These are phyloP conservation scores for Notodonta dromedarius DNA, from an alignment of 2,888 invertebrate genomes.

Conservation along the genomic window DNA sequence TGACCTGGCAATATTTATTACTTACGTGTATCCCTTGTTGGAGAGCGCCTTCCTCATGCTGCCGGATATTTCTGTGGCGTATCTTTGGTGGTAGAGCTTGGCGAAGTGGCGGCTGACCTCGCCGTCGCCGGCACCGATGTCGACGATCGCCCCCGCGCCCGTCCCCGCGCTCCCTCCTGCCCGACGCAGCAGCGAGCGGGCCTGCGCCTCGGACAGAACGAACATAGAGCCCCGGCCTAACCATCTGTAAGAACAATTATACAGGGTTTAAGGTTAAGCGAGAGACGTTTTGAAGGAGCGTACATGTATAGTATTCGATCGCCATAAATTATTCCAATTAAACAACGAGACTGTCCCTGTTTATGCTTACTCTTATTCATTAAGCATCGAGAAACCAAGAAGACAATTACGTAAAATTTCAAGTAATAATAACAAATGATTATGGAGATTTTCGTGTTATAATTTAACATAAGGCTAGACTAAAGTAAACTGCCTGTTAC, in stretches of 20 bases:
- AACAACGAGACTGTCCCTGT: too few relatives aligned
- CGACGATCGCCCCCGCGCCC: conserved; percentile 83
- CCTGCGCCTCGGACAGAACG: conserved; percentile 94
- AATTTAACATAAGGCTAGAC: too few relatives aligned
- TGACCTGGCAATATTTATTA: conserved; percentile 26
- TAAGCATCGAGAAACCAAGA: too few relatives aligned
- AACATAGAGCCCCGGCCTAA: conserved; percentile 98
- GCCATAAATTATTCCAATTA: too few relatives aligned
- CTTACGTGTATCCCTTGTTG: conserved; percentile 91
- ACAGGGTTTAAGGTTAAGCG: too few relatives aligned
- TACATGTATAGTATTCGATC: too few relatives aligned
- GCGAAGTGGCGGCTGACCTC: conserved; percentile 93
- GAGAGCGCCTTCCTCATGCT: conserved; percentile 93
- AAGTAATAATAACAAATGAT: too few relatives aligned
- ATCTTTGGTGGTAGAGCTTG: conserved; percentile 88
- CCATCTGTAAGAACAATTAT: conserved; percentile 80
- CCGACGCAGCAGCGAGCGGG: conserved; percentile 84
- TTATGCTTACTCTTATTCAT: too few relatives aligned
- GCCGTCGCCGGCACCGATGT: conserved; percentile 98
- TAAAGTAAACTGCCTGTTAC: too few relatives aligned
- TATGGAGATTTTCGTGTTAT: too few relatives aligned
- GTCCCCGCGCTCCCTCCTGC: conserved; percentile 29
- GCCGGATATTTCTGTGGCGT: conserved; percentile 95
- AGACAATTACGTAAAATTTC: too few relatives aligned
- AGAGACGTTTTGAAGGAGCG: too few relatives aligned